Base-by-base conservation (phyloP, 2,113 vertebrate genomes). In the Otus sunia region DNA sequence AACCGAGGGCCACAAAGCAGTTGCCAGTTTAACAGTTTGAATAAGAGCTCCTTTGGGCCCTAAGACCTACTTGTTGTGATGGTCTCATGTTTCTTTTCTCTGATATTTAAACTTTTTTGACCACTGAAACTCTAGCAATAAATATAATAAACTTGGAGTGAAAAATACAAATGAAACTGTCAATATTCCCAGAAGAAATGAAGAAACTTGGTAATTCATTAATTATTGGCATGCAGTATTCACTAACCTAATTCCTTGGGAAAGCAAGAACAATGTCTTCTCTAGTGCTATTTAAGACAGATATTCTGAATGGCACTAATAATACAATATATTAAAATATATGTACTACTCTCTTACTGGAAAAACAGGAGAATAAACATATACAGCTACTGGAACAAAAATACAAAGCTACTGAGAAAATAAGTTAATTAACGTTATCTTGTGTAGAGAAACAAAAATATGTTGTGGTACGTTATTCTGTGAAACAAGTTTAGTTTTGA, bases 11-110 rank as follows among this genome's bases (percentile, higher is more conserved):
- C 72, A 84, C 83, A 86, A 86, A 86, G 41, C 41, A 74, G 37
- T 4, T 94, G 63, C 86, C 75, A 92, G 75, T 59, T 83, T 91
- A 88, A 91, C 73, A 81, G 67, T 74, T 94, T 93, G 94, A 94
- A 45, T 93, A 74, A 94, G 52, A 89, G 49, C 49, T 91, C 47
- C 64, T 95, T 86, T 92, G 59, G 12, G 39, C 72, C 27, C 25
- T 59, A 71, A 80, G 82, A 88, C 34, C 86, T 88, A 71, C 30
- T 55, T 67, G 32, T 56, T 87, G 32, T n/a, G 18, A 43, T 43
- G 5, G 11, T 45, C 6, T 90, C 4, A 9, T 17, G 20, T 63
- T 77, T 92, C 49, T 47, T 50, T 37, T 23, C 25, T 52, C 41
- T 86, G 29, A 36, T 63, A 4, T 56, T 91, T 63, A 67, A 81